Evolutionary conservation across 2,113 vertebrate genomes (phyloP).

Genomic region (Circaetus cinerascens): DNA sequence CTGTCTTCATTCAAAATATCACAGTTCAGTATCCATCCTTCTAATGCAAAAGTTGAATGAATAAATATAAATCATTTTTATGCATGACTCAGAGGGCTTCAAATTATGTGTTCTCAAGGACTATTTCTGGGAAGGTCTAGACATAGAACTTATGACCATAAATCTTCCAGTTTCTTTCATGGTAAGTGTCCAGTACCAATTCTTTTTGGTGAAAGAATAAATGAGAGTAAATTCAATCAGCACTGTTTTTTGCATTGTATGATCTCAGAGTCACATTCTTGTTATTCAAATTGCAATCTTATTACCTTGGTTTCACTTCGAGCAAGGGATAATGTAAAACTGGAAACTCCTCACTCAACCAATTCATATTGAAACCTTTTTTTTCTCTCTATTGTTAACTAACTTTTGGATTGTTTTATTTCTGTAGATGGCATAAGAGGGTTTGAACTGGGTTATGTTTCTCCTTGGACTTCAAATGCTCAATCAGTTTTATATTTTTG

Average conservation of each 20-base stretch:
- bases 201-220: background rate
- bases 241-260: rapidly evolving
- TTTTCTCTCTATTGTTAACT: background rate
- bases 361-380: background rate
- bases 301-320: background rate
- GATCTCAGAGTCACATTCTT: background rate
- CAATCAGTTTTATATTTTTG: background rate
- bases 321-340: background rate
- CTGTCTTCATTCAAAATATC: background rate
- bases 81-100: background rate
- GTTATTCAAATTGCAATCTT: background rate
- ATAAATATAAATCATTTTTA: background rate
- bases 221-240: background rate
- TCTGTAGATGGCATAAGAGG: background rate
- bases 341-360: background rate
- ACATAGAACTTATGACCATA: background rate
- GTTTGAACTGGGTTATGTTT: background rate
- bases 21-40: background rate
- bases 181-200: background rate
- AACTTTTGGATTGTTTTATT: background rate
- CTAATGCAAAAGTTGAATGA: background rate
- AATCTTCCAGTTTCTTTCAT: background rate
- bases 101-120: background rate
- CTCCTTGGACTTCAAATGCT: background rate
- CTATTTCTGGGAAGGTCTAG: background rate